phyloP scores from a whole-genome alignment of 2,888 invertebrate genomes.

The Chesias legatella region DNA sequence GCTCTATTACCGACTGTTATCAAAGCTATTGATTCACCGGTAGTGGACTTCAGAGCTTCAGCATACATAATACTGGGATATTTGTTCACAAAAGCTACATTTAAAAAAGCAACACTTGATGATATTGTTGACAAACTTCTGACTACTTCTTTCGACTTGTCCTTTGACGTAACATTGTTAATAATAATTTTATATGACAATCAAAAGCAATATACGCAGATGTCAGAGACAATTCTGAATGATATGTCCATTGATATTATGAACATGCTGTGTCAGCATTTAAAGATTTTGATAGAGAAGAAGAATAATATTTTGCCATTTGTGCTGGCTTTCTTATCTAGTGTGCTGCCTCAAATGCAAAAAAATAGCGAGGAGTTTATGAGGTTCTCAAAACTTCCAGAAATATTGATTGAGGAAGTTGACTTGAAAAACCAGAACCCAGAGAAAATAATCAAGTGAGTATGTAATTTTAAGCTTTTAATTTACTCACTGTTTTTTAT shows the following conservation, averaged over 20 bases:
- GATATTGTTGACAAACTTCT: conserved; percentile 77
- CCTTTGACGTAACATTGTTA: conserved; percentile 82
- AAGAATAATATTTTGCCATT: conserved; percentile 81
- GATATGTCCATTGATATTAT: conserved; percentile 64
- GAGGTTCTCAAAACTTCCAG: conserved; percentile 76
- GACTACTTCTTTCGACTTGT: conserved; percentile 57
- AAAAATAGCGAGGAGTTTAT: conserved; percentile 65
- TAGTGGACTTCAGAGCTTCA: conserved; percentile 86
- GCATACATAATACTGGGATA: conserved; percentile 87
- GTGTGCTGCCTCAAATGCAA: conserved; percentile 73
- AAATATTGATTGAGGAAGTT: conserved; percentile 81
- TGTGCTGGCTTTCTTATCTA: conserved; percentile 77
- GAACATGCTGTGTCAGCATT: conserved; percentile 53
- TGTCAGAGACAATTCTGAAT: conserved; percentile 76
- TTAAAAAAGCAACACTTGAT: conserved; percentile 82
- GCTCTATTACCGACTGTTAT: conserved; percentile 86
- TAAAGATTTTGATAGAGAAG: conserved; percentile 77
- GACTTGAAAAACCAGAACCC: conserved; percentile 79
- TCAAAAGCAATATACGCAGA: conserved; percentile 72
- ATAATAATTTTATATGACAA: conserved; percentile 86
- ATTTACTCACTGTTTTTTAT: no score
- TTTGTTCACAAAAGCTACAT: conserved; percentile 82
- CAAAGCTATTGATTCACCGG: conserved; percentile 84
- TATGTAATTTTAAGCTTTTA: conserved; percentile 15
- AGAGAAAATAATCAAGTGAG: conserved; percentile 80